phyloP scores from a whole-genome alignment of 2,888 invertebrate genomes.

The Brachyopa scutellaris region DNA sequence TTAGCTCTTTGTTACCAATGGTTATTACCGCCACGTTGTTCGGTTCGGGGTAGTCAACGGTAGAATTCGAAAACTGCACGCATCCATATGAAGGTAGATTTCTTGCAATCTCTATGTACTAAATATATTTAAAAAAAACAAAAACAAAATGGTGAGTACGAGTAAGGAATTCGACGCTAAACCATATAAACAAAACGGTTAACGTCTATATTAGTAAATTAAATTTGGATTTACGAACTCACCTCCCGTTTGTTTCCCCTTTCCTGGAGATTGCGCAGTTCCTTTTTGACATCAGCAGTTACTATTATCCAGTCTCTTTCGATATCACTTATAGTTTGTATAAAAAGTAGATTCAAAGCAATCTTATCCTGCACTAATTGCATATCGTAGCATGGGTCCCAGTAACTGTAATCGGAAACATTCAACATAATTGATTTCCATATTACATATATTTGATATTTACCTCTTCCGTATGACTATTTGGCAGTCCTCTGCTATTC shows the following conservation, averaged over 20 bases:
- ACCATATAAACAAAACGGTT: no score
- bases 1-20: conserved; percentile 93
- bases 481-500: conserved; percentile 89
- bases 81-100: conserved; percentile 95
- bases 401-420: conserved; percentile 91
- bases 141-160: no score
- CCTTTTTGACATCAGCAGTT: conserved; percentile 86
- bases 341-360: conserved; percentile 92
- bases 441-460: conserved; percentile 74
- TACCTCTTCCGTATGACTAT: conserved; percentile 94
- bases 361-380: conserved; percentile 91
- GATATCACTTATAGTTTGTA: conserved; percentile 93
- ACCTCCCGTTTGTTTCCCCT: conserved; percentile 92
- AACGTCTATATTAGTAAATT: no score
- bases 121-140: conserved; percentile 74
- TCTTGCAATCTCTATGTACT: conserved; percentile 93
- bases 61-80: conserved; percentile 89
- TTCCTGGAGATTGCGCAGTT: conserved; percentile 88
- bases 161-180: no score
- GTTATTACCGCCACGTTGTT: conserved; percentile 87
- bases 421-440: no score
- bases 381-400: conserved; percentile 93
- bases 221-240: conserved; percentile 40
- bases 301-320: conserved; percentile 93
- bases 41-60: conserved; percentile 89